phyloP scores from a whole-genome alignment of 2,888 invertebrate genomes.

The Ophion obscuratus region DNA sequence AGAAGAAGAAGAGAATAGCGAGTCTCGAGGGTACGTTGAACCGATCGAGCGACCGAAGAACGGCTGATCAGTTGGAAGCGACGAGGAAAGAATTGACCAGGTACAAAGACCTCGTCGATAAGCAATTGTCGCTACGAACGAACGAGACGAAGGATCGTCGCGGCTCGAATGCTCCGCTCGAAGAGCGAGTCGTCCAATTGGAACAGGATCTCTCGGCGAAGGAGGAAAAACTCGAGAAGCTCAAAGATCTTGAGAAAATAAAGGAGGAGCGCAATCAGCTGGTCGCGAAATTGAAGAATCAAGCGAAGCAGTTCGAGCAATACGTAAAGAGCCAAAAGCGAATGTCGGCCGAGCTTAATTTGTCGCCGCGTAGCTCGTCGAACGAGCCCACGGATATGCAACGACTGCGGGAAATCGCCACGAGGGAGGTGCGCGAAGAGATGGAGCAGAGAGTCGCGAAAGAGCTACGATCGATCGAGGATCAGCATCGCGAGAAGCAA shows the following conservation, averaged over 20 bases:
- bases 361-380: conserved; percentile 74
- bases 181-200: conserved; percentile 75
- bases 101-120: conserved; percentile 73
- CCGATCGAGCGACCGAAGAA: conserved; percentile 66
- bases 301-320: conserved; percentile 88
- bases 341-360: conserved; percentile 78
- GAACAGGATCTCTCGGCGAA: conserved; percentile 77
- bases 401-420: conserved; percentile 85
- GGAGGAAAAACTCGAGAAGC: conserved; percentile 73
- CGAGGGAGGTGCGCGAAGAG: conserved; percentile 88
- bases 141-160: conserved; percentile 71
- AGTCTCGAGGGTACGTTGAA: conserved; percentile 81
- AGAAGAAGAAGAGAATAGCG: conserved; percentile 77
- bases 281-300: conserved; percentile 87
- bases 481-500: conserved; percentile 85
- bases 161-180: conserved; percentile 69
- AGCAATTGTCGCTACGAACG: conserved; percentile 71
- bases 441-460: conserved; percentile 88
- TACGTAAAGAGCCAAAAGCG: conserved; percentile 86
- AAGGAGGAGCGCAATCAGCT: conserved; percentile 87
- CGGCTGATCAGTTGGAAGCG: conserved; percentile 63
- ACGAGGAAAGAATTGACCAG: conserved; percentile 75
- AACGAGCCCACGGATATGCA: conserved; percentile 80
- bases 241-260: conserved; percentile 78
- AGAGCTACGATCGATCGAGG: conserved; percentile 87